Percentiles rank a stretch among this genome's conserved stretches.
Evolutionary conservation across 2,797 vertebrate genomes (phyloP).

Genomic region (Malacoctenus gilli): DNA sequence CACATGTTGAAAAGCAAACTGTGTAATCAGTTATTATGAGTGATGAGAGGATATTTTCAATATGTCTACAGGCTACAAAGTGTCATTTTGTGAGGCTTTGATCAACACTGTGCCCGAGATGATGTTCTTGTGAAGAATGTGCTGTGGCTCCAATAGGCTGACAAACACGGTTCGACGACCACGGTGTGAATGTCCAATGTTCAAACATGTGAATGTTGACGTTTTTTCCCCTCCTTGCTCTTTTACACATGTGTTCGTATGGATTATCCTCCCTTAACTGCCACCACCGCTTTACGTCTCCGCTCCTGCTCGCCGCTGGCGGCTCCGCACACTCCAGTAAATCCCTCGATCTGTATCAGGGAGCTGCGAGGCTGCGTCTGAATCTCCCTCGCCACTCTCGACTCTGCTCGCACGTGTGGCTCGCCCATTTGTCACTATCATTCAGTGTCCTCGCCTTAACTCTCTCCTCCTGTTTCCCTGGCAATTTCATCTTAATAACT

Average conservation of each 20-base stretch:
- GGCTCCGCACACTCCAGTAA: constrained; percentile 21
- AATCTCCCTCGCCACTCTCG: constrained; percentile 10
- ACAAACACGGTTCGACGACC: not conserved
- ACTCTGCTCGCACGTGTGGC: constrained; percentile 1
- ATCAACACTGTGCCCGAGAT: no score
- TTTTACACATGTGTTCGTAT: constrained; percentile 31
- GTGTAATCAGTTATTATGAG: no score
- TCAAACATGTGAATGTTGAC: constrained; percentile 17
- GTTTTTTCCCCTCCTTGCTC: constrained; percentile 6
- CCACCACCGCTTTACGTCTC: constrained; percentile 28
- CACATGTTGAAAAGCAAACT: no score
- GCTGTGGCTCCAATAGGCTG: no score
- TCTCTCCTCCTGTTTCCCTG: constrained; percentile 15
- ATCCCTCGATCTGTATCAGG: constrained; percentile 36
- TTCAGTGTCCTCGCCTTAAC: constrained; percentile 8
- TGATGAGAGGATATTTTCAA: no score
- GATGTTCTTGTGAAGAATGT: no score
- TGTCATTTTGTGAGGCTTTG: no score
- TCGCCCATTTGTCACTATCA: constrained; percentile 17
- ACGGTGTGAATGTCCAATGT: not conserved
- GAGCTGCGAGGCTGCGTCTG: constrained; percentile 14
- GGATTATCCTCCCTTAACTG: constrained; percentile 12
- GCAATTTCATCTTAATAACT: constrained; percentile 17
- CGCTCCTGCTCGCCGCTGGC: constrained; percentile 18
- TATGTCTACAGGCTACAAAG: no score